These are phyloP conservation scores for Drosophila ohnishii DNA, from an alignment of 1,140 invertebrate genomes.

Conservation along the genomic window DNA sequence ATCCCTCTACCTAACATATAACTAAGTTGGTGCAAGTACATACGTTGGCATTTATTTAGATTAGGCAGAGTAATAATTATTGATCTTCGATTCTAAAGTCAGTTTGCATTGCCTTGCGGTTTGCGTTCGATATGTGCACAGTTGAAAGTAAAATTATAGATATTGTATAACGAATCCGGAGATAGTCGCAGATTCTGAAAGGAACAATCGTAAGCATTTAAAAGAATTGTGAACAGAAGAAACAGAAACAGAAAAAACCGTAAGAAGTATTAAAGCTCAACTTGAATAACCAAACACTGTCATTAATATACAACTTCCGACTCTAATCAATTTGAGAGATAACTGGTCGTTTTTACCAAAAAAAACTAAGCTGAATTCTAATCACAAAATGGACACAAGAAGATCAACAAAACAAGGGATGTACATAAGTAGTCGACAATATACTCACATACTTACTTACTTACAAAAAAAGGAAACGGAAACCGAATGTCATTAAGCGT, in stretches of 20 bases:
- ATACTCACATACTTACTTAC: constrained; percentile 54
- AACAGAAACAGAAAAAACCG: constrained; percentile 29
- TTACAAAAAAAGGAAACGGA: constrained; percentile 7
- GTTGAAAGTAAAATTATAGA: constrained; percentile 15
- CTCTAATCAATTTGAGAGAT: constrained; percentile 34
- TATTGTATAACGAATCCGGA: constrained; percentile 37
- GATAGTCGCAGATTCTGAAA: constrained; percentile 29
- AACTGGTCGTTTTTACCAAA: constrained; percentile 26
- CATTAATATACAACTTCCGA: constrained; percentile 57
- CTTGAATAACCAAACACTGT: constrained; percentile 49
- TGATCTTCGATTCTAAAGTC: constrained; percentile 41
- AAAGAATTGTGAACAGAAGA: constrained; percentile 44
- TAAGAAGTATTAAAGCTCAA: constrained; percentile 75
- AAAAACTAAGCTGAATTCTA: constrained; percentile 45
- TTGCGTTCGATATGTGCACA: constrained; percentile 35
- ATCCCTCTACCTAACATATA: not conserved
- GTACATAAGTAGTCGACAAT: constrained; percentile 82
- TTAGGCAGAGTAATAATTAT: constrained; percentile 29
- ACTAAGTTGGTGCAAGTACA: constrained; percentile 22
- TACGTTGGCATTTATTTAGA: constrained; percentile 52
- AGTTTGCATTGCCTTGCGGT: constrained; percentile 48
- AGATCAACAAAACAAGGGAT: constrained; percentile 82
- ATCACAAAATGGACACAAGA: constrained; percentile 69
- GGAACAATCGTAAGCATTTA: constrained; percentile 74
- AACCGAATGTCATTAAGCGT: constrained; percentile 10